These are phyloP conservation scores for Crotalus horridus DNA, from an alignment of 2,113 vertebrate genomes.

Conservation along the genomic window DNA sequence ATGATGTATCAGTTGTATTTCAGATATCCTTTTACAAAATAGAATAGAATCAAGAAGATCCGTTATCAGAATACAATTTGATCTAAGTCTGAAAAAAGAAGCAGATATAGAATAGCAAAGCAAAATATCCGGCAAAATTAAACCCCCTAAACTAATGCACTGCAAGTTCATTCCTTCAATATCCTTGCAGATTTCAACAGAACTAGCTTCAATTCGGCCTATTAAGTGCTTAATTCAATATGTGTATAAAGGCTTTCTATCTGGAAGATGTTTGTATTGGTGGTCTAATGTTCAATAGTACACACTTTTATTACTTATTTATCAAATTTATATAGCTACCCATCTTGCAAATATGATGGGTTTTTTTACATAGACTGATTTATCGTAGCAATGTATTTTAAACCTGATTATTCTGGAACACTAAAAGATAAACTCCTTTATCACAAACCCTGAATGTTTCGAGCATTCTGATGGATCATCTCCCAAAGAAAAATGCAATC, in stretches of 20 bases:
- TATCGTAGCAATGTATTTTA: background rate
- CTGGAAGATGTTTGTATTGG: background rate
- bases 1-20: background rate
- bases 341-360: background rate
- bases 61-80: background rate
- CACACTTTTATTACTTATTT: background rate
- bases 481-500: background rate
- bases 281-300: background rate
- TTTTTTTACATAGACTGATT: background rate
- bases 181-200: background rate
- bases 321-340: background rate
- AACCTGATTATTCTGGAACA: background rate
- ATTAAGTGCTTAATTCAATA: background rate
- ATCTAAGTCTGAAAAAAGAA: background rate
- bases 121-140: background rate
- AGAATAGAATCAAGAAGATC: background rate
- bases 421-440: background rate
- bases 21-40: background rate
- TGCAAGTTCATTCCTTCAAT: background rate
- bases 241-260: background rate
- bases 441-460: background rate
- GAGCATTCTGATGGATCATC: background rate
- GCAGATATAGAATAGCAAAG: background rate
- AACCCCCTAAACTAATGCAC: background rate
- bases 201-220: background rate